phyloP scores from a whole-genome alignment of 2,113 vertebrate genomes.

The Cnemophilus loriae region DNA sequence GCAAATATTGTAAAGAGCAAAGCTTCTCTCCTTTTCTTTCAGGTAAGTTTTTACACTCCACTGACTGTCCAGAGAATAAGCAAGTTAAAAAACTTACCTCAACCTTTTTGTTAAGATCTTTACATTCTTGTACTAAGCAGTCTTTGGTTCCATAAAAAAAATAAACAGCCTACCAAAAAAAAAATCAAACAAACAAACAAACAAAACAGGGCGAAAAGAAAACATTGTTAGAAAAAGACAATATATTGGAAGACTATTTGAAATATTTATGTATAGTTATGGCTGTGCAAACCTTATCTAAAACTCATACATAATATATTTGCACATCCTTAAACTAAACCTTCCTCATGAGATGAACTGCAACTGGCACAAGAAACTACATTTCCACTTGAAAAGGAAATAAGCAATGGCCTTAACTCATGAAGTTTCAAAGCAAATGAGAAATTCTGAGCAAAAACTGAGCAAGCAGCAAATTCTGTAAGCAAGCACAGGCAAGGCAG shows the following conservation, averaged over 20 bases:
- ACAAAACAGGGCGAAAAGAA: background rate
- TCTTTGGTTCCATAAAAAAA: conserved; percentile 99
- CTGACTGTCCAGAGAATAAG: background rate
- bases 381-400: background rate
- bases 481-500: background rate
- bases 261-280: background rate
- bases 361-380: background rate
- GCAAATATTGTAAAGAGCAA: background rate
- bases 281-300: background rate
- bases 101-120: conserved; percentile 95
- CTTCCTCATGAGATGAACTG: background rate
- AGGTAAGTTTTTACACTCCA: background rate
- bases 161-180: conserved; percentile 84
- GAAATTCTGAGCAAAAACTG: background rate
- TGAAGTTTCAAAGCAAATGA: background rate
- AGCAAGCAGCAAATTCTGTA: background rate
- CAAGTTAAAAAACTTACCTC: conserved; percentile 82
- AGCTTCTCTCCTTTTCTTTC: background rate
- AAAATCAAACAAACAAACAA: too few relatives aligned
- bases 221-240: background rate
- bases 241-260: background rate
- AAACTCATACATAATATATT: background rate
- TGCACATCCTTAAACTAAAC: background rate
- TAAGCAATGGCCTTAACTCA: background rate
- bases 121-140: conserved; percentile 97